Base-by-base conservation (phyloP, 1,140 invertebrate genomes). In the Hirudo medicinalis region DNA sequence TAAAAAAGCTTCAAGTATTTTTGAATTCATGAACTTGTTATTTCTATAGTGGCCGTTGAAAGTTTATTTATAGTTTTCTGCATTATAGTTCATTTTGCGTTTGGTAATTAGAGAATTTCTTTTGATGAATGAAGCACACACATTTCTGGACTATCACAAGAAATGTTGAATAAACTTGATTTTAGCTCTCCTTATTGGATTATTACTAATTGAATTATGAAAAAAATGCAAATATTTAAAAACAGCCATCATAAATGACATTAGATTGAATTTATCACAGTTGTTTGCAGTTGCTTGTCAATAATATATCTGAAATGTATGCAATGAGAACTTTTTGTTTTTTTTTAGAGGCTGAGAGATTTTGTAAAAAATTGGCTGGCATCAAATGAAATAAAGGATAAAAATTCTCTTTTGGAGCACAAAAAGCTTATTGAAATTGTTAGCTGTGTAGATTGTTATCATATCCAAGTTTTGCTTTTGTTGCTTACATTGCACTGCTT, bases 291-390 rank as follows among this genome's bases (percentile, higher is more conserved):
- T n/a, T 57, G 54, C 2, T 25, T n/a, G 9, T 57, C 25, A 57
- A 4, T 57, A n/a, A 25, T 57, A n/a, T 11, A 13, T 13, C 9
- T n/a, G 57, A 15, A 63, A 63, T 25, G n/a, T n/a, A n/a, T n/a
- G 22, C 29, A 25, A 63, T 25, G 29, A 25, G 22, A 63, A 25
- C 11, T 25, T 25, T 63, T n/a, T 25, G 29, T 63, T 67, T 77
- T 63, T 67, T 77, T 78, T 36, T 91, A 98, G 85, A 89, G 97
- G 87, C 87, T 99, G 84, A 89, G 96, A 79, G 97, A 99, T 87
- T 96, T 99, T 85, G 98, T 99, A 83, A 99, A 99, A 87, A 95
- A 94, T 84, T 99, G 97, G 97, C 92, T 97, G 84, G 92, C 94
- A 70, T 97, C 93, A 74, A 94, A 89, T 76, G 97, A 99, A 84